Conservation (phyloP, 2,797 vertebrate genomes). For the Pangasius macronema region DNA sequence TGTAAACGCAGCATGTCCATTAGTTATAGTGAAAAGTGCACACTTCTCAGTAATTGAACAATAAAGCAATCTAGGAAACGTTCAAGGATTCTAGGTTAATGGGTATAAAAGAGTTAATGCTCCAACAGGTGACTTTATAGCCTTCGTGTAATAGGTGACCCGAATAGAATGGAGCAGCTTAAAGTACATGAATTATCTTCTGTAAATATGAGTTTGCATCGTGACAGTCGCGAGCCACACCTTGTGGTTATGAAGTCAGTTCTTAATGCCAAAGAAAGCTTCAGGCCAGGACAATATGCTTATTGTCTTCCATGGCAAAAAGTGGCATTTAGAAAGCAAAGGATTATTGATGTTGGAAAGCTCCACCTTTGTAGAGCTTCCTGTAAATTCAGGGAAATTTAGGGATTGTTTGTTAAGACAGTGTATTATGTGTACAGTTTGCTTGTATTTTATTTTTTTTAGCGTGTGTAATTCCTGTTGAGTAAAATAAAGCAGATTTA, state of each 20-base stretch:
- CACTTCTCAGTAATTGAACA: not conserved
- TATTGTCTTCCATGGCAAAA: slow-evolving; percentile 42
- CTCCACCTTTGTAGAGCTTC: slow-evolving; percentile 23
- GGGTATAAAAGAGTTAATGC: not conserved
- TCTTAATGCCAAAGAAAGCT: slow-evolving; percentile 34
- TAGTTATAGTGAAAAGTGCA: not conserved
- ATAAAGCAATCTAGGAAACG: not conserved
- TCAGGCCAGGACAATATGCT: slow-evolving; percentile 33
- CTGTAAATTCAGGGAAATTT: not conserved
- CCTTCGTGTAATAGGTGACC: slow-evolving; percentile 2
- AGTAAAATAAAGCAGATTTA: not conserved
- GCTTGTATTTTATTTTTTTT: not conserved
- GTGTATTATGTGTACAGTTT: too few species aligned
- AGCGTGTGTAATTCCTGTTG: not conserved
- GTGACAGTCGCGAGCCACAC: slow-evolving; percentile 28
- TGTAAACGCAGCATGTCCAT: not conserved
- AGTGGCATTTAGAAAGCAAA: slow-evolving; percentile 35
- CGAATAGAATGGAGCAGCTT: slow-evolving; percentile 8
- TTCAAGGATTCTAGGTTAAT: not conserved
- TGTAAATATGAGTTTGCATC: slow-evolving; percentile 26
- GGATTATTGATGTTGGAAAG: slow-evolving; percentile 29
- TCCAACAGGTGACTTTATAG: slow-evolving; percentile 11
- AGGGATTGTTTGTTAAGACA: not conserved
- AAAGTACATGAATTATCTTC: slow-evolving; percentile 38
- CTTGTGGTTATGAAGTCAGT: slow-evolving; percentile 30